Base-by-base conservation (phyloP, 2,797 vertebrate species). In the Bothrops alternatus region DNA sequence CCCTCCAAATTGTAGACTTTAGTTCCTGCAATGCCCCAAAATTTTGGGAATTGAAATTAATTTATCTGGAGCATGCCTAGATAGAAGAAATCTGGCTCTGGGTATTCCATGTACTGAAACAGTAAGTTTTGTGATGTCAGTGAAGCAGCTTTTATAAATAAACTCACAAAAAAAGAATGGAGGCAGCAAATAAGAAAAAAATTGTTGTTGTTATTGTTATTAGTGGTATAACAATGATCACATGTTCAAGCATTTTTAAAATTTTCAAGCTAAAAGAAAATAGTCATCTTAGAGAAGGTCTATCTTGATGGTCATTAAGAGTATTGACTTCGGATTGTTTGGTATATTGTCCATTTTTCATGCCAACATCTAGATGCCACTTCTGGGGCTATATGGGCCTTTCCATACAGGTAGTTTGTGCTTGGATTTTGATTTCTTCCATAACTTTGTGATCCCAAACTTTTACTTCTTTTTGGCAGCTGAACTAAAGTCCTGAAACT, bases 91-190 rank as follows among this genome's bases (percentile, higher is more conserved):
- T 28, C 60, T 89, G 61, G 28, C 1, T 50, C 50, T 73, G 53
- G 90, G 90, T 18, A 91, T 73, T 94, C 20, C 57, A 89, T 87
- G 53, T 28, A 56, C 37, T 90, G 88, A 93, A 96, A 93, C 63
- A 92, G 73, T 88, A 94, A 69, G 26, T 87, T 28, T 23, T 91
- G 11, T 12, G 1, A 42, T 88, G 93, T 85, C 88, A 86, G 88
- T 93, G 11, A 91, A 10, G 10, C 25, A 90, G 1, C 92, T 92
- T 90, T 92, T 78, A 69, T n/a, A 93, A 95, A 47, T 37, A 3
- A 89, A 11, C 89, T 93, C 32, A 78, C 56, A 25, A 73, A 90
- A 53, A 6, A 50, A 88, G 92, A 26, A 78, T 87, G 53, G 16
- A 6, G 57, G 5, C 10, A 3, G 14, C 3, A 63, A 93, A 61